These are phyloP conservation scores for Acanthopagrus latus DNA, from an alignment of 2,797 vertebrate genomes.

Conservation along the genomic window DNA sequence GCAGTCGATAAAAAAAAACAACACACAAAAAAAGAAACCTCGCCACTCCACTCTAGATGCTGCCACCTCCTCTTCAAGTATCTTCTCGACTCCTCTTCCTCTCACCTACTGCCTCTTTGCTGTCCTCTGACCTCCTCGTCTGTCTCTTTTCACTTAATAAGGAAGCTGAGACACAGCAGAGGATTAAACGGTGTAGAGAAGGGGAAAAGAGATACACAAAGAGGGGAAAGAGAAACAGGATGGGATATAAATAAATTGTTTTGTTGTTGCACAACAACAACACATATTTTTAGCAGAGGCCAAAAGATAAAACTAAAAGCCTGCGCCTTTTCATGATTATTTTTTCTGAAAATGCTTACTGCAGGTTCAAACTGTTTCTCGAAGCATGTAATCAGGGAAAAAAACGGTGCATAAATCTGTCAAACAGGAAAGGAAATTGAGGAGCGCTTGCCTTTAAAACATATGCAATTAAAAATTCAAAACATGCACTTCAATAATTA, in stretches of 20 bases:
- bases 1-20: constrained; percentile 36
- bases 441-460: not conserved
- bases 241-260: not conserved
- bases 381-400: constrained; percentile 24
- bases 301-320: constrained; percentile 1
- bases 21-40: constrained; percentile 38
- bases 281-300: constrained; percentile 6
- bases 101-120: constrained; percentile 21
- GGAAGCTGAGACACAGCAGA: constrained; percentile 71
- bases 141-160: constrained; percentile 74
- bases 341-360: not conserved
- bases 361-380: not conserved
- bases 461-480: constrained; percentile 7
- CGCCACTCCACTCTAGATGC: constrained; percentile 45
- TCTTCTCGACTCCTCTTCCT: constrained; percentile 37
- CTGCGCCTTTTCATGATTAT: not conserved
- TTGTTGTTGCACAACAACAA: constrained; percentile 7
- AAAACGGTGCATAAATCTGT: constrained; percentile 8
- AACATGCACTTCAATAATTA: constrained; percentile 25
- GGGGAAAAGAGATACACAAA: constrained; percentile 3
- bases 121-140: constrained; percentile 43
- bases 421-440: not conserved
- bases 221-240: not conserved
- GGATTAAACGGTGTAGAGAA: constrained; percentile 27
- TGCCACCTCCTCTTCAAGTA: constrained; percentile 67